Conservation (phyloP, 2,113 vertebrate genomes). For the Crotalus helleri region DNA sequence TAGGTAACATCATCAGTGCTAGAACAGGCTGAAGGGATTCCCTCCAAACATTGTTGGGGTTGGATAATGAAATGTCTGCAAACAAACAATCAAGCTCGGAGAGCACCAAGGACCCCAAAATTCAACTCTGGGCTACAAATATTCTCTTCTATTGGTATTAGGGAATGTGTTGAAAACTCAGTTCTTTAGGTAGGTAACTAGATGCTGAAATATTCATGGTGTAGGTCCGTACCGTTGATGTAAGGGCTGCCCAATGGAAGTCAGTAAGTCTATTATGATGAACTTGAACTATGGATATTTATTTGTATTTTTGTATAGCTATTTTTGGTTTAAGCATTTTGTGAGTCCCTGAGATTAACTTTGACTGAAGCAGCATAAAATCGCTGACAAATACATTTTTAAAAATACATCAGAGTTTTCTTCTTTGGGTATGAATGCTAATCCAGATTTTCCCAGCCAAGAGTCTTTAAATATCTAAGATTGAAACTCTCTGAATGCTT, state of each 20-base stretch:
- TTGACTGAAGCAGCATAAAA: neutral
- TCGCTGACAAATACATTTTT: neutral
- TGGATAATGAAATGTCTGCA: neutral
- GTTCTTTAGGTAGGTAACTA: neutral
- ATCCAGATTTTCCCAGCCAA: neutral
- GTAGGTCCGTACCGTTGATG: neutral
- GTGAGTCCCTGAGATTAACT: neutral
- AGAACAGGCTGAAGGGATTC: neutral
- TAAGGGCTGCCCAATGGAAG: neutral
- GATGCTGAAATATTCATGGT: neutral
- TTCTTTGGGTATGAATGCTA: neutral
- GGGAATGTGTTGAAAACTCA: neutral
- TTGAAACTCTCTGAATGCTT: neutral
- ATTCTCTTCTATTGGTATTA: neutral
- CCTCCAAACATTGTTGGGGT: neutral
- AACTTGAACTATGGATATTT: neutral
- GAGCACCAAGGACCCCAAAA: neutral
- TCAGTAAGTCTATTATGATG: neutral
- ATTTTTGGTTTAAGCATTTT: neutral
- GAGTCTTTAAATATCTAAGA: neutral
- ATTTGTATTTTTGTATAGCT: neutral
- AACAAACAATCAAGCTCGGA: neutral
- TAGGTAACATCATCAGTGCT: neutral
- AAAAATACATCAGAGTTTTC: neutral
- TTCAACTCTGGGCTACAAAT: neutral